Evolutionary conservation across 2,888 invertebrate species (phyloP).

Genomic region (Proisotoma minuta): DNA sequence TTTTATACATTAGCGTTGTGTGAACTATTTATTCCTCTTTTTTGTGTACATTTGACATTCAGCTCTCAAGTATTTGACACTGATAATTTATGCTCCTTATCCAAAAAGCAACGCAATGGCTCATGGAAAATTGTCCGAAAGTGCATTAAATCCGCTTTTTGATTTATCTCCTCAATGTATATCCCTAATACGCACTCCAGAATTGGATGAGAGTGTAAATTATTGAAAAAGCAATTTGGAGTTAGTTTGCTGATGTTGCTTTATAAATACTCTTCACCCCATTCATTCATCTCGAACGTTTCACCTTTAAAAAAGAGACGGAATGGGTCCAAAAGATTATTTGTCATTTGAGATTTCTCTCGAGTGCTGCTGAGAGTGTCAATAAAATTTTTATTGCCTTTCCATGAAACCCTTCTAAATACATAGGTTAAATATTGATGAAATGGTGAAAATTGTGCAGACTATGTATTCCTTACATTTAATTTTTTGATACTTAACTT

Average conservation of each 20-base stretch:
- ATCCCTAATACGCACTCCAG: too few species aligned
- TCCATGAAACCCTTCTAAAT: background rate
- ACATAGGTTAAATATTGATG: background rate
- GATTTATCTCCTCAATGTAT: conserved; percentile 8
- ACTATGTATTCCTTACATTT: too few species aligned
- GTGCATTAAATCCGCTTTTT: conserved; percentile 4
- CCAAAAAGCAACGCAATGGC: background rate
- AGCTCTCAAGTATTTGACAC: conserved; percentile 4
- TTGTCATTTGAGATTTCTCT: background rate
- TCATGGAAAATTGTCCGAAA: background rate
- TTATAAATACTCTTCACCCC: background rate
- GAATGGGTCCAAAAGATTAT: too few species aligned
- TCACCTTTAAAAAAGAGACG: too few species aligned
- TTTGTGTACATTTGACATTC: conserved; percentile 6
- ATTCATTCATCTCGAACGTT: background rate
- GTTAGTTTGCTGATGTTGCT: background rate
- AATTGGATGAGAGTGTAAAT: conserved; percentile 2
- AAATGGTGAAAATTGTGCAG: background rate
- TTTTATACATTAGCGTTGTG: too few species aligned
- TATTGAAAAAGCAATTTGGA: conserved; percentile 13
- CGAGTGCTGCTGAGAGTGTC: background rate
- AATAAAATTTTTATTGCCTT: conserved; percentile 5
- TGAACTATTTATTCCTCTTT: too few species aligned
- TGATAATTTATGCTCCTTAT: background rate
- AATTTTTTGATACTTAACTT: background rate